Evolutionary conservation across 2,888 invertebrate species (phyloP), one percentile per base, ranked within the genome.

Genomic region (Erebia ligea): DNA sequence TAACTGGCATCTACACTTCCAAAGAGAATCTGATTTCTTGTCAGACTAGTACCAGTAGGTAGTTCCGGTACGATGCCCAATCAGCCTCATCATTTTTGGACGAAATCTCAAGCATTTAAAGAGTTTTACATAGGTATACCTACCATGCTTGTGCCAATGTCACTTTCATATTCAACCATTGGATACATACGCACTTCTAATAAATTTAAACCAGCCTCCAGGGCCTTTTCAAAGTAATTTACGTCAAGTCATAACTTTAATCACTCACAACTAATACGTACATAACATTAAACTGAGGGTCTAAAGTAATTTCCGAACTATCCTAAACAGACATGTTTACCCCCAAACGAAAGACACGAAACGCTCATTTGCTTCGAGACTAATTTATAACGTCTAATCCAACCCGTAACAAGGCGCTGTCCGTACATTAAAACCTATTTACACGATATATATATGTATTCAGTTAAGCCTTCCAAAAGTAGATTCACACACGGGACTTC

Each of bases 361-460:
- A 83, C 81, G 80, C 79, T 81, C 81, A 81, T 87, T 85, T 82
- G 82, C 83, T 80, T 79, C 73, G 78, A 80, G 84, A 87, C 87
- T 89, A 91, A 92, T 91, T 90, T 89, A 89, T 90, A 88, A 84
- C 86, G 80, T 90, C 90, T 89, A 91, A 92, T 91, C 89, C 89
- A 86, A 86, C 87, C 87, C 88, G 86, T 88, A 88, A 89, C 90
- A 87, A 88, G 89, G 82, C 81, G 82, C 85, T 90, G 91, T 87
- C 89, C 88, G 86, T 90, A 86, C 86, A 84, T 86, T 85, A 73
- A 79, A 80, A 76, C 82, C 79, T 82, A 82, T 81, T 81, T 82
- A 86, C 80, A 81, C 79, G 76, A 77, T 80, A 78, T 78, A 78
- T 78, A 83, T 85, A 85, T 83, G 83, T 86, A 88, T 87, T 81